A percentile compares a stretch with the other conserved stretches of the same genome.
Conservation (phyloP, 2,797 vertebrate species). For the Syngnathus acus region DNA sequence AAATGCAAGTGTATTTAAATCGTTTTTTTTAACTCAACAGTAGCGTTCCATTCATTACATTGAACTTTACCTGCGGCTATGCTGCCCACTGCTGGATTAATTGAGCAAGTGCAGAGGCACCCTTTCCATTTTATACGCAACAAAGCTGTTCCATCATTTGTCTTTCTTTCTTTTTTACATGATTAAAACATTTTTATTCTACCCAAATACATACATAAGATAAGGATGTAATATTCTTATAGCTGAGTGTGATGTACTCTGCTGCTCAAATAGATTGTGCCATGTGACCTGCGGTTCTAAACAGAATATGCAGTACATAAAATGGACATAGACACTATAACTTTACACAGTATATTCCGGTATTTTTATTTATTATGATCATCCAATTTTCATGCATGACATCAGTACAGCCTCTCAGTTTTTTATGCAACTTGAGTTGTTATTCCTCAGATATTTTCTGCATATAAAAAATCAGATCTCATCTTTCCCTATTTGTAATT, state of each 20-base stretch:
- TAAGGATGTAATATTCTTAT: not conserved
- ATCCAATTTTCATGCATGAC: not conserved
- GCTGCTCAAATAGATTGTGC: not conserved
- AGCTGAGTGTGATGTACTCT: not conserved
- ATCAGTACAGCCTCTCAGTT: not conserved
- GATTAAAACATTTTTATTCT: not conserved
- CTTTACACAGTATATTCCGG: no score
- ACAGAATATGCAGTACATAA: no score
- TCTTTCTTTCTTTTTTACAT: not conserved
- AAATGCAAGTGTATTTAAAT: no score
- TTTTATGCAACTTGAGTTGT: not conserved
- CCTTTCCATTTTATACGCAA: not conserved
- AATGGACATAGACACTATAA: no score
- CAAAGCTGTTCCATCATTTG: not conserved
- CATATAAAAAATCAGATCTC: not conserved
- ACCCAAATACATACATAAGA: not conserved
- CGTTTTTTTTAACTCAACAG: no score
- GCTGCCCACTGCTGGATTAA: conserved; percentile 1
- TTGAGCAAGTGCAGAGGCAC: not conserved
- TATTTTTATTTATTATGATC: no score
- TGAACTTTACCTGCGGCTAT: not conserved
- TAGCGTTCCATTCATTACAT: no score
- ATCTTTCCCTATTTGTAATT: not conserved
- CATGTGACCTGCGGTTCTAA: no score
- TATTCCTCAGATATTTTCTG: not conserved